These are phyloP conservation scores for Geotrypetes seraphini DNA, from an alignment of 2,797 vertebrate species.

Conservation along the genomic window DNA sequence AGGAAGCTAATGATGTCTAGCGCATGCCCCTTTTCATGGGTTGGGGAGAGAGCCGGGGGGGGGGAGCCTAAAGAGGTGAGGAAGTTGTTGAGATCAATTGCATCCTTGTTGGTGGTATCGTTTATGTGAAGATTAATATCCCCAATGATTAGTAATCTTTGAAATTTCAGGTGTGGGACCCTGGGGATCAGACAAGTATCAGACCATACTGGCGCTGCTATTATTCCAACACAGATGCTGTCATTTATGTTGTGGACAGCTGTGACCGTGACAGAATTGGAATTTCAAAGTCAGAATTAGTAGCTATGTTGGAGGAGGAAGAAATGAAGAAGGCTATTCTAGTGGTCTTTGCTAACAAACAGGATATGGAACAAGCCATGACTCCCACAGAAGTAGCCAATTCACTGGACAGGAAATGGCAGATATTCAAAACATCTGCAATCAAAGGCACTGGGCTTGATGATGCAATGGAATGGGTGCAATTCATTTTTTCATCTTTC, in stretches of 20 bases:
- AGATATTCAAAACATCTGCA: conserved; percentile 97
- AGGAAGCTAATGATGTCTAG: too few relatives aligned
- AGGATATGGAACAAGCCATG: conserved; percentile 98
- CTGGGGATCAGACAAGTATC: too few relatives aligned
- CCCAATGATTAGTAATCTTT: too few relatives aligned
- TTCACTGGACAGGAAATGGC: conserved; percentile 90
- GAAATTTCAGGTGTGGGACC: too few relatives aligned
- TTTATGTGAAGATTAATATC: too few relatives aligned
- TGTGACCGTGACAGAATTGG: conserved; percentile 95
- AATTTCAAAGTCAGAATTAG: conserved; percentile 94
- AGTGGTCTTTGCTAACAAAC: conserved; percentile 97
- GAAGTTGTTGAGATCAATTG: too few relatives aligned
- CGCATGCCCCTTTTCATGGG: too few relatives aligned
- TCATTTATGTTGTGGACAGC: conserved; percentile 97
- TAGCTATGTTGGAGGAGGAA: conserved; percentile 97
- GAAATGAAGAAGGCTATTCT: conserved; percentile 96
- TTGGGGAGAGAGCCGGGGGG: too few relatives aligned
- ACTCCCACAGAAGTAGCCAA: conserved; percentile 93
- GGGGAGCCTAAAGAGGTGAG: too few relatives aligned
- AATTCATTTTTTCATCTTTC: too few relatives aligned
- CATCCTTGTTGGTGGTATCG: too few relatives aligned
- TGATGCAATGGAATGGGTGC: conserved; percentile 97
- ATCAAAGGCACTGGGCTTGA: conserved; percentile 91
- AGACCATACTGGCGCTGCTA: conserved; percentile 97
- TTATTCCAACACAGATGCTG: conserved; percentile 95